A percentile compares a stretch with the other conserved stretches of the same genome.
These are phyloP conservation scores for Perognathus longimembris DNA, from an alignment of 2,113 vertebrate genomes.

Conservation along the genomic window DNA sequence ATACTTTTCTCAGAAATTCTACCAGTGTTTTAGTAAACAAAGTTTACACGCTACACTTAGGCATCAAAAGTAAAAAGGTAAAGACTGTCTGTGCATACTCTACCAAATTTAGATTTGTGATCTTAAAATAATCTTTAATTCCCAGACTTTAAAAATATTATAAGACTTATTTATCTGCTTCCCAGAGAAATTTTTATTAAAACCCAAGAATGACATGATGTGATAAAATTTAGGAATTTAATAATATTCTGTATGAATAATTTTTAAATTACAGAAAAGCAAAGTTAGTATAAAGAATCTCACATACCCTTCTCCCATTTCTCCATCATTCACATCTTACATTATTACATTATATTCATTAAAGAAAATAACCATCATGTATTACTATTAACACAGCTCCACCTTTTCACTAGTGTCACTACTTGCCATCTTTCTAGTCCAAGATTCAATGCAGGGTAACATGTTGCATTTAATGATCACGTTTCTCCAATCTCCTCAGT, in stretches of 20 bases:
- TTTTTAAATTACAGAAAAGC: constrained; percentile 15
- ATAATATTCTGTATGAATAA: constrained; percentile 5
- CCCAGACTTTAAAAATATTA: background rate
- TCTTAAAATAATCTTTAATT: background rate
- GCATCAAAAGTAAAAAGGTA: constrained; percentile 1
- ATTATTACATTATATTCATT: background rate
- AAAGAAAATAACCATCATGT: background rate
- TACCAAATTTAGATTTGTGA: background rate
- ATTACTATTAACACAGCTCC: background rate
- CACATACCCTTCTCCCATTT: background rate
- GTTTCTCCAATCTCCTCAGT: background rate
- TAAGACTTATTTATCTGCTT: background rate
- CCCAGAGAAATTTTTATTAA: background rate
- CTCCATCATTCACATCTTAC: background rate
- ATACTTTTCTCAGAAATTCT: constrained; percentile 26
- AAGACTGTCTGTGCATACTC: background rate
- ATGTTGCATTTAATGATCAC: background rate
- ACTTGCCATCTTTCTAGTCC: background rate
- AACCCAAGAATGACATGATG: background rate
- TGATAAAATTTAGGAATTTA: constrained; percentile 6
- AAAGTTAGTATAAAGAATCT: background rate
- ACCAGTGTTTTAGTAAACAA: background rate
- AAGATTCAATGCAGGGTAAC: background rate
- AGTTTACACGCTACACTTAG: background rate
- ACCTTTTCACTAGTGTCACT: background rate